Evolutionary conservation across 1,140 invertebrate species (phyloP).

Genomic region (Achatina immaculata): DNA sequence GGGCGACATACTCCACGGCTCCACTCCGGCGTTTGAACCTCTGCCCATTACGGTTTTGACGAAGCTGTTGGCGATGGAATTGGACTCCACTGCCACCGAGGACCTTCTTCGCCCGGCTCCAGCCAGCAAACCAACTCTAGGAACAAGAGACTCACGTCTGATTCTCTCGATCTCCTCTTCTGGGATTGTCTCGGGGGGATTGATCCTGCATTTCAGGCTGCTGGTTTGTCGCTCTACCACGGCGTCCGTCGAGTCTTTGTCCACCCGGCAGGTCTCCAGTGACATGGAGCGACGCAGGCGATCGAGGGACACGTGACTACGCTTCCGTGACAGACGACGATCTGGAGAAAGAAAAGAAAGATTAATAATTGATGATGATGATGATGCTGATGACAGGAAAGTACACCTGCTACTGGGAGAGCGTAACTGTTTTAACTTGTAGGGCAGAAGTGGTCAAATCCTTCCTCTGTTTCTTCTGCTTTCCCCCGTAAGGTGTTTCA

Average conservation of each 20-base stretch:
- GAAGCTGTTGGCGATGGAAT: background rate
- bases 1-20: background rate
- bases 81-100: background rate
- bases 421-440: too few species aligned
- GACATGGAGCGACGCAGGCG: conserved; percentile 49
- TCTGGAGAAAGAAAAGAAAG: conserved; percentile 39
- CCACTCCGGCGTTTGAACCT: background rate
- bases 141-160: conserved; percentile 39
- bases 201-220: conserved; percentile 31
- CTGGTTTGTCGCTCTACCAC: conserved; percentile 36
- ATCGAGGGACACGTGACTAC: conserved; percentile 47
- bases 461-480: too few species aligned
- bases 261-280: conserved; percentile 38
- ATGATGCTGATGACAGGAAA: too few species aligned
- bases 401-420: too few species aligned
- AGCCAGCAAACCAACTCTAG: conserved; percentile 15
- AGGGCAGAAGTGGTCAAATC: too few species aligned
- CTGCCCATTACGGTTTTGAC: background rate
- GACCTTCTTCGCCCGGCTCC: background rate
- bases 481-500: too few species aligned
- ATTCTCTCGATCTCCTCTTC: conserved; percentile 44
- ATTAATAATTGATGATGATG: too few species aligned
- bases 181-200: conserved; percentile 39
- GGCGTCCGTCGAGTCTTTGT: conserved; percentile 20
- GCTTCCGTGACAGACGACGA: conserved; percentile 48